Percentiles rank a stretch among this genome's conserved stretches.
These are phyloP conservation scores for Acleris holmiana DNA, from an alignment of 2,888 invertebrate genomes.

Conservation along the genomic window DNA sequence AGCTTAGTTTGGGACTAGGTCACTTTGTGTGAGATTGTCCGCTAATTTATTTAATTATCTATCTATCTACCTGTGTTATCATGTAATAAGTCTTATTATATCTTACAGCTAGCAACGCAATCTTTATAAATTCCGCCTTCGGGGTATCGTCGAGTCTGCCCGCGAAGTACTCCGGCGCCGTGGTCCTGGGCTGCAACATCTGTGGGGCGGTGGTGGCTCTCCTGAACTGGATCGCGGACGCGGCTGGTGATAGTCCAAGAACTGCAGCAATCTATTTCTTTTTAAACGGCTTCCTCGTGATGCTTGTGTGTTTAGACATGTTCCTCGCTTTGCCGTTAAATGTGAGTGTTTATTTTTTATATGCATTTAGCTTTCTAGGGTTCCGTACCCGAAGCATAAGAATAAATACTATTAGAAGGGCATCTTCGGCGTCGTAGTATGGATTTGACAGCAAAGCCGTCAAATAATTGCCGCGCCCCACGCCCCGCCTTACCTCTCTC, in stretches of 20 bases:
- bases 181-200: conserved; percentile 96
- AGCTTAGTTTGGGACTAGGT: too few species aligned
- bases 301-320: conserved; percentile 96
- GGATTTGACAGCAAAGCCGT: too few species aligned
- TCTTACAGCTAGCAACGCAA: conserved; percentile 87
- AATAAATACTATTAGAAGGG: too few species aligned
- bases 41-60: too few species aligned
- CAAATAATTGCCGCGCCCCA: too few species aligned
- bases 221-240: conserved; percentile 87
- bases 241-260: conserved; percentile 88
- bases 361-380: too few species aligned
- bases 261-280: conserved; percentile 99
- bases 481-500: too few species aligned
- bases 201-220: conserved; percentile 95
- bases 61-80: too few species aligned
- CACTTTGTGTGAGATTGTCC: too few species aligned
- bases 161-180: conserved; percentile 96
- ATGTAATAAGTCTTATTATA: neutral
- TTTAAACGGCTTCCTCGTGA: conserved; percentile 95
- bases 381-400: too few species aligned
- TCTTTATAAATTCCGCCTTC: conserved; percentile 98
- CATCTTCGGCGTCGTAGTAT: too few species aligned
- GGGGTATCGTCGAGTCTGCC: conserved; percentile 98
- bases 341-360: conserved; percentile 85
- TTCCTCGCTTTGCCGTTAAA: conserved; percentile 97